These are phyloP conservation scores for Sipha flava DNA, from an alignment of 1,140 invertebrate species.

Conservation along the genomic window DNA sequence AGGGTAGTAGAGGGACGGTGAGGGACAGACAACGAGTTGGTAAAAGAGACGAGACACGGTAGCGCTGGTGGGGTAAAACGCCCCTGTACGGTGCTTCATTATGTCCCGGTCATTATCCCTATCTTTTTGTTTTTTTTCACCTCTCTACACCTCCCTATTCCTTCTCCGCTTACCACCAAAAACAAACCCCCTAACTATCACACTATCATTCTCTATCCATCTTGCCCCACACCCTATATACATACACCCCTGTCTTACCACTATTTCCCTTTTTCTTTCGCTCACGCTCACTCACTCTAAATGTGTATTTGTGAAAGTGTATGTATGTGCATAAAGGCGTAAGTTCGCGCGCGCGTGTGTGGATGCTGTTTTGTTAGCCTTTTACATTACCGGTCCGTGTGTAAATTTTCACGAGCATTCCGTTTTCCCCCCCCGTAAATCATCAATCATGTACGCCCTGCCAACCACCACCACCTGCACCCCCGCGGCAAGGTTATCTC, in stretches of 20 bases:
- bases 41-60: neutral
- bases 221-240: too few relatives aligned
- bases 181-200: neutral
- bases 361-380: neutral
- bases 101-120: conserved; percentile 31
- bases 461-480: neutral
- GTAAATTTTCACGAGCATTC: conserved; percentile 23
- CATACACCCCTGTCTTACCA: too few relatives aligned
- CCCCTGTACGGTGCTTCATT: conserved; percentile 20
- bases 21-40: too few relatives aligned
- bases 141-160: neutral
- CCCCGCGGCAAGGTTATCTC: neutral
- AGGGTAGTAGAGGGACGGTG: neutral
- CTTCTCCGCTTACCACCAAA: neutral
- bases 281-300: neutral
- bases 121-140: conserved; percentile 26
- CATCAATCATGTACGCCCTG: conserved; percentile 14
- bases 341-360: too few relatives aligned
- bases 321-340: too few relatives aligned
- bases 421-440: neutral
- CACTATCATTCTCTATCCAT: neutral
- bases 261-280: neutral
- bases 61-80: neutral
- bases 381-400: conserved; percentile 30
- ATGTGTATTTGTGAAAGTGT: too few relatives aligned